Conservation (phyloP, 2,888 invertebrate genomes). For the Salticus scenicus region DNA sequence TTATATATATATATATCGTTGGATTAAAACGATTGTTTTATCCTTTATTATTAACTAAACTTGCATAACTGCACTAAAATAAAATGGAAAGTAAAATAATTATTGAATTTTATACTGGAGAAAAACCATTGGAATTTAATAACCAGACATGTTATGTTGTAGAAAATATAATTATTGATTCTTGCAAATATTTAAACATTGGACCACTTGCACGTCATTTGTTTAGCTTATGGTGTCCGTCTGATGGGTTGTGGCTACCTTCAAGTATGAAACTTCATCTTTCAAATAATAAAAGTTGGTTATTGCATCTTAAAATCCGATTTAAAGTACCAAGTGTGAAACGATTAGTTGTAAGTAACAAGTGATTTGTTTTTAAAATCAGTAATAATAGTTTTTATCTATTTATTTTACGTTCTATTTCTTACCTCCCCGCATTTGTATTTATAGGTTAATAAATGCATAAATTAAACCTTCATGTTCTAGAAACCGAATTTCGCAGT, state of each 20-base stretch:
- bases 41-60: too few species aligned
- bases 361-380: too few species aligned
- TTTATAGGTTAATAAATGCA: too few species aligned
- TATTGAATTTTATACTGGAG: slow-evolving; percentile 45
- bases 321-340: slow-evolving; percentile 83
- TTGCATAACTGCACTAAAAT: too few species aligned
- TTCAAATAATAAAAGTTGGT: slow-evolving; percentile 78
- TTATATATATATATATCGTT: too few species aligned
- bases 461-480: too few species aligned
- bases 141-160: slow-evolving; percentile 75
- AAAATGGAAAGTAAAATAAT: slow-evolving; percentile 34
- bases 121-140: slow-evolving; percentile 35
- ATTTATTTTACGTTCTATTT: too few species aligned
- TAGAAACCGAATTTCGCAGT: too few species aligned
- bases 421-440: too few species aligned
- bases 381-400: too few species aligned
- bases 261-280: slow-evolving; percentile 80
- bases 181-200: slow-evolving; percentile 84
- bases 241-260: slow-evolving; percentile 83
- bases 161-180: slow-evolving; percentile 83
- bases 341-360: slow-evolving; percentile 59
- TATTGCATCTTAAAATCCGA: slow-evolving; percentile 85
- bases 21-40: too few species aligned
- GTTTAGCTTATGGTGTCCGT: slow-evolving; percentile 84
- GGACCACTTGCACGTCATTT: slow-evolving; percentile 85